Evolutionary conservation across 2,888 invertebrate species (phyloP), one percentile per base, ranked within the genome.

Genomic region (Mesodorylaimus sp.): DNA sequence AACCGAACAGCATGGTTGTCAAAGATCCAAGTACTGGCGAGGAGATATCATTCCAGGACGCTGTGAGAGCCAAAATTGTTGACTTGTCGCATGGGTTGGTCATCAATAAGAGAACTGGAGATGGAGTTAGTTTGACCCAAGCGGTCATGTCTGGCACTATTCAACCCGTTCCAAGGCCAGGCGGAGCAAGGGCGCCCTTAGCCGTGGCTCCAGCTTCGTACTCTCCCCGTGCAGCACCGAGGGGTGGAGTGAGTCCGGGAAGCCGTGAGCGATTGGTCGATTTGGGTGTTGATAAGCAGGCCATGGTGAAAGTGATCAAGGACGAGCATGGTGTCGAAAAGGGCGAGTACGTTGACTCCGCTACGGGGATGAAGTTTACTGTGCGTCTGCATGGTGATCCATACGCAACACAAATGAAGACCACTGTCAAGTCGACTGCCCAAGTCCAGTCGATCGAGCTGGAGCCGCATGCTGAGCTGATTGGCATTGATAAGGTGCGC

Each of bases 1-100:
- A 88, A 67, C 78, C 81, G 28, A 54, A 53, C 47, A 55, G 55
- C 5, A 54, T 60, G 25, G 48, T 50, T 1, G 56, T 60, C 21
- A 49, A 55, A 16, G 60, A 58, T 47, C 59, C 63, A 13, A 48
- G 50, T 41, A 57, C 56, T 26, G 62, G 58, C 37, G 53, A 59
- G 32, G 56, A 59, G 24, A 56, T 64, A 37, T 53, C 56, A 23
- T 60, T 61, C 42, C 49, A 51, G 45, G 63, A 68, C 50, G 71
- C 70, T 10, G 57, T 60, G 27, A 48, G 45, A 21, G 39, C 52
- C 13, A 48, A 55, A 39, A 55, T 58, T 29, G 56, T 61, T 36
- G 61, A 61, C 49, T 50, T 57, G n/a, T 52, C 50, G 2, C 61
- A 61, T 27, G 67, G 66, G 3, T 58, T 61, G 48, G 66, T 69